Percentiles rank a stretch among this genome's conserved stretches.
phyloP scores from a whole-genome alignment of 2,797 vertebrate species.

The Aeoliscus strigatus region DNA sequence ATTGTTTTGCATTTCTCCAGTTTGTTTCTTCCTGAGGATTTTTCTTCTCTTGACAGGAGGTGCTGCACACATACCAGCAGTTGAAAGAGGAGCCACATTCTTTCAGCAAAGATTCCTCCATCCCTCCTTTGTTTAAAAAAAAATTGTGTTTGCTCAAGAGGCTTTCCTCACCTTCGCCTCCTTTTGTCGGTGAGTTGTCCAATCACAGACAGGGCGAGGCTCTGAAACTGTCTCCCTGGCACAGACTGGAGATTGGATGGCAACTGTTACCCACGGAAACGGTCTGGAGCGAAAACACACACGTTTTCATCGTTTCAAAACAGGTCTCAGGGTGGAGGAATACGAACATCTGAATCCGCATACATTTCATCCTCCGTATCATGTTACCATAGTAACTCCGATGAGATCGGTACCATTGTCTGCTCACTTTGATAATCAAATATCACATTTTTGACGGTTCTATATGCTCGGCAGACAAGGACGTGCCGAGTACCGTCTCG shows the following conservation, averaged over 20 bases:
- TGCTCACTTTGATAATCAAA: too few relatives aligned
- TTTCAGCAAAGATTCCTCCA: slow-evolving; percentile 61
- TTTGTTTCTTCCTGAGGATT: slow-evolving; percentile 72
- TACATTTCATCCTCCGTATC: too few relatives aligned
- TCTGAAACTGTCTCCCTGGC: slow-evolving; percentile 1
- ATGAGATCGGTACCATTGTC: too few relatives aligned
- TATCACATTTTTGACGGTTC: too few relatives aligned
- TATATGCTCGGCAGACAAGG: too few relatives aligned
- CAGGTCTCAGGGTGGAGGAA: too few relatives aligned
- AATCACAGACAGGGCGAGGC: slow-evolving; percentile 19
- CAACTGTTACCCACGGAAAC: too few relatives aligned
- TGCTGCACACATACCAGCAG: slow-evolving; percentile 61
- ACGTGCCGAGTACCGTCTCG: too few relatives aligned
- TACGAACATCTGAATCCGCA: too few relatives aligned
- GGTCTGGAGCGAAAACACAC: too few relatives aligned
- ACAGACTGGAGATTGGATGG: slow-evolving; percentile 20
- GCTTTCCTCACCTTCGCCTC: slow-evolving; percentile 63
- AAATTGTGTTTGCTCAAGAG: slow-evolving; percentile 60
- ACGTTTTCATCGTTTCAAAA: too few relatives aligned
- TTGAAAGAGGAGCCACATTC: slow-evolving; percentile 73
- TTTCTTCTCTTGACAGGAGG: slow-evolving; percentile 68
- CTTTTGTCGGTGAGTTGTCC: slow-evolving; percentile 34
- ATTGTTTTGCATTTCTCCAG: slow-evolving; percentile 72
- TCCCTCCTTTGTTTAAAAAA: slow-evolving; percentile 62
- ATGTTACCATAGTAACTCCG: too few relatives aligned